These are phyloP conservation scores for Parnassius smintheus DNA, from an alignment of 2,888 invertebrate species.

Conservation along the genomic window DNA sequence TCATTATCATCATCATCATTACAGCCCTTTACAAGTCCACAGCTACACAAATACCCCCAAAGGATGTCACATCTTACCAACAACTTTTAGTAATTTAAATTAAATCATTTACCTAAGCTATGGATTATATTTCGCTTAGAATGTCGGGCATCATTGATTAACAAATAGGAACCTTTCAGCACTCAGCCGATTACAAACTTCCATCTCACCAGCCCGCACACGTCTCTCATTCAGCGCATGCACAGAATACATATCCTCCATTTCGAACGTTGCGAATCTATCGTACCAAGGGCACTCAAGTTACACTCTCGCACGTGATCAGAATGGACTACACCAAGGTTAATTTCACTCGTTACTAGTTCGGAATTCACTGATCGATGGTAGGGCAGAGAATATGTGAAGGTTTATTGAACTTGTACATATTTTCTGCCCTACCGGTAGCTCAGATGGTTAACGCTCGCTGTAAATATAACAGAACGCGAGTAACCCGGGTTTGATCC, in stretches of 20 bases:
- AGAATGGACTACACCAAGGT: slow-evolving; percentile 34
- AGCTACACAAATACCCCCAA: no score
- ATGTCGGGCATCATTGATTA: no score
- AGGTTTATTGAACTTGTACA: slow-evolving; percentile 22
- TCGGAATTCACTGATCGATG: slow-evolving; percentile 9
- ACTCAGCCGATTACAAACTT: slow-evolving; percentile 4
- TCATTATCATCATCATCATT: no score
- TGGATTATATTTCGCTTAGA: no score
- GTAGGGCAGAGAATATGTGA: slow-evolving; percentile 2
- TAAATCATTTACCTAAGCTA: no score
- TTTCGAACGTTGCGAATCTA: slow-evolving; percentile 22
- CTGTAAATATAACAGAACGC: no score
- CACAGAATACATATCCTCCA: slow-evolving; percentile 21
- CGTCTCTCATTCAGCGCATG: slow-evolving; percentile 7
- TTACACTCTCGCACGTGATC: slow-evolving; percentile 34
- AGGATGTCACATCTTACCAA: no score
- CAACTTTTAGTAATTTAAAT: no score
- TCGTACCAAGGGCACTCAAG: slow-evolving; percentile 34
- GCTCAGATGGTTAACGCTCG: no score
- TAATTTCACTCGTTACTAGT: slow-evolving; percentile 36
- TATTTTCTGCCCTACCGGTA: no score
- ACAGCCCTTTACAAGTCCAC: no score
- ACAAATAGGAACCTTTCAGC: neutral
- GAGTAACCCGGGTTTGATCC: no score
- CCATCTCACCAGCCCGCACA: slow-evolving; percentile 21